Evolutionary conservation across 1,140 invertebrate genomes (phyloP).

Genomic region (Dermatophagoides farinae): DNA sequence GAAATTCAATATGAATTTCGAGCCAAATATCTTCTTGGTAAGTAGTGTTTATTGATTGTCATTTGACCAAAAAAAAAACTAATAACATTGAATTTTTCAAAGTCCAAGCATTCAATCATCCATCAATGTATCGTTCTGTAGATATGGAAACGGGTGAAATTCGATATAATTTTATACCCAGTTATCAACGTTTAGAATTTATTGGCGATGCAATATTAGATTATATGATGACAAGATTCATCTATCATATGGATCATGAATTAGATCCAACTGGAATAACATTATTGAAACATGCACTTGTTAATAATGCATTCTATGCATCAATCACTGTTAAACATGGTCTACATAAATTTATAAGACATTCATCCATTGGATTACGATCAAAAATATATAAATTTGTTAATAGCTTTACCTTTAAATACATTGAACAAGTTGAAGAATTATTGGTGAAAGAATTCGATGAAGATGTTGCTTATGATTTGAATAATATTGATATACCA

Average conservation of each 20-base stretch:
- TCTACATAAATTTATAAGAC: slow-evolving; percentile 31
- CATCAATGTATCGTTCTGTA: slow-evolving; percentile 29
- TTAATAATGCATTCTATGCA: slow-evolving; percentile 87
- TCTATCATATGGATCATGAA: slow-evolving; percentile 40
- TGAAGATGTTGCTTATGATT: slow-evolving; percentile 33
- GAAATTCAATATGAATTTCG: neutral
- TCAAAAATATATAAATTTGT: slow-evolving; percentile 9
- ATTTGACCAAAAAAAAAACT: neutral
- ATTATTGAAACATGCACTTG: slow-evolving; percentile 72
- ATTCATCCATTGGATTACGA: slow-evolving; percentile 27
- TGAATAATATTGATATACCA: slow-evolving; percentile 57
- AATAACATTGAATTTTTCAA: slow-evolving; percentile 18
- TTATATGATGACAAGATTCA: slow-evolving; percentile 66
- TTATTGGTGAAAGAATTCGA: neutral
- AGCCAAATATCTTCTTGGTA: neutral
- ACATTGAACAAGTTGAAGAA: neutral
- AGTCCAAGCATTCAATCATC: slow-evolving; percentile 33
- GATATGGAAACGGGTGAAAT: slow-evolving; percentile 25
- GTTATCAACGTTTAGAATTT: slow-evolving; percentile 38
- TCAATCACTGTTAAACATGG: slow-evolving; percentile 60
- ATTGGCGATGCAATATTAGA: slow-evolving; percentile 45
- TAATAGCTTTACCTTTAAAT: neutral
- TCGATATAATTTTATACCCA: slow-evolving; percentile 17
- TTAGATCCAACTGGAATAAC: slow-evolving; percentile 64
- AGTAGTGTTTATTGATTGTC: neutral